Conservation (phyloP, 2,888 invertebrate genomes). For the Chaitophorus viminalis region DNA sequence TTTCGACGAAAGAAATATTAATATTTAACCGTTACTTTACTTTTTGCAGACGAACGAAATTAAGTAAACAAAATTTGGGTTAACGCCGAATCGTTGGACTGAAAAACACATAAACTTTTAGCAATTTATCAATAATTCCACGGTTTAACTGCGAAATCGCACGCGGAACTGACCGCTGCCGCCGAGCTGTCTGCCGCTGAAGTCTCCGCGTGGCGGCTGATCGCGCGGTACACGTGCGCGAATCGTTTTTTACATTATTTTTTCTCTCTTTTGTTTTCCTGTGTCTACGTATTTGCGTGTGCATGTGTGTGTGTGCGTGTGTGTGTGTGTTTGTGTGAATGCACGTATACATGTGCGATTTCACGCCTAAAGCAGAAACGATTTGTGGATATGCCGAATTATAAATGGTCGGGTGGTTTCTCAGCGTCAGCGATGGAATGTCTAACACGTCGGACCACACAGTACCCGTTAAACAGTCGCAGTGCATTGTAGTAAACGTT, state of each 20-base stretch:
- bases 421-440: background rate
- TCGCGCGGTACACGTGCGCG: background rate
- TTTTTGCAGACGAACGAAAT: no score
- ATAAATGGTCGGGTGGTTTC: constrained; percentile 58
- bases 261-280: background rate
- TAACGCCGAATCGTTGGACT: no score
- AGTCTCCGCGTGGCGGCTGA: background rate
- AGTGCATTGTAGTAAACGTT: no score
- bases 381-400: constrained; percentile 46
- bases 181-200: background rate
- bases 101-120: no score
- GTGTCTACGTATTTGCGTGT: background rate
- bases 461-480: no score
- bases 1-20: no score
- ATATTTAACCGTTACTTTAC: no score
- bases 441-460: no score
- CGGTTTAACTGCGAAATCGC: background rate
- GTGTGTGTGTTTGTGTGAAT: background rate
- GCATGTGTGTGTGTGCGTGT: background rate
- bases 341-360: constrained; percentile 13
- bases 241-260: background rate
- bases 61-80: no score
- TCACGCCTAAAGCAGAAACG: constrained; percentile 37
- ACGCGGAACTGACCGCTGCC: background rate
- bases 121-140: background rate